Evolutionary conservation across 2,888 invertebrate genomes (phyloP), one percentile per base, ranked within the genome.

Genomic region (Spialia ferax): DNA sequence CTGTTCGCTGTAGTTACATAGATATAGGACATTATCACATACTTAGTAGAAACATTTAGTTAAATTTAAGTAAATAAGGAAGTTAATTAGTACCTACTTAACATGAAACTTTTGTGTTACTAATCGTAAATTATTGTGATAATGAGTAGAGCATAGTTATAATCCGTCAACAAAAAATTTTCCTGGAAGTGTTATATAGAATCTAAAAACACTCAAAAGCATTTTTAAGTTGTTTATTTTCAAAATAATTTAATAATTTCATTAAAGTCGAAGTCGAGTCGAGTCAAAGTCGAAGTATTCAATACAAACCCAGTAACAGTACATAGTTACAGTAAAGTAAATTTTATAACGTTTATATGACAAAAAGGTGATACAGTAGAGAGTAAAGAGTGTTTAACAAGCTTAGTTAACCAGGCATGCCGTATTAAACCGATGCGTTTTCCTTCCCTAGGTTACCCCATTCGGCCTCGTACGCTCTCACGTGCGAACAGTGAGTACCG

Each of bases 401-500:
- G 92, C 91, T 92, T 92, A 56, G 82, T 88, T 93, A 92, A 91
- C 91, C 82, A 80, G 89, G 93, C 93, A 93, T 93, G 92, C 91
- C 85, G 89, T 91, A 77, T 75, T 76, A 93, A 92, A 91, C 87
- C 88, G 88, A 76, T 84, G 89, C 88, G 84, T 91, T 92, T 90
- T 92, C 85, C 91, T 83, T 84, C 88, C 88, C 88, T 94, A 95
- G 95, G 94, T 95, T 94, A 89, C 93, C 93, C 81, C 93, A 95
- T 89, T 94, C 95, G 74, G 94, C 95, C 79, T 93, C 94, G 84
- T 95, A 95, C 92, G 95, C 95, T 87, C 94, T 95, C 85, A 94
- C 94, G 86, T 95, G 95, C 88, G 94, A 95, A 94, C 95, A 95
- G 95, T 95, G 94, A 95, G 95, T 95, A 94, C 82, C 71, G 91